These are phyloP conservation scores for Ophraella communa DNA, from an alignment of 2,888 invertebrate species.

Conservation along the genomic window DNA sequence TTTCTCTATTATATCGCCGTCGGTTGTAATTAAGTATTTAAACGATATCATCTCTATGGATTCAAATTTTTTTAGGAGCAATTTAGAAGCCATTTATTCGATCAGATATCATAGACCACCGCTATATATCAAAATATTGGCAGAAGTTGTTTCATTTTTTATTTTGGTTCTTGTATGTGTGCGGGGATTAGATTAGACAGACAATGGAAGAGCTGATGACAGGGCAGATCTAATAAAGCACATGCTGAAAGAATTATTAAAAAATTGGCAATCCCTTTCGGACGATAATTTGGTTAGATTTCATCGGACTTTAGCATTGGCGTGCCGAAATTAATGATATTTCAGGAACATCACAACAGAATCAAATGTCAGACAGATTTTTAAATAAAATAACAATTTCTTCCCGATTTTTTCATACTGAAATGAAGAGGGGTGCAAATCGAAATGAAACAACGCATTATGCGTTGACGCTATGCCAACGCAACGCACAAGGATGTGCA, in stretches of 20 bases:
- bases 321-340: neutral
- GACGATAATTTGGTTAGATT: conserved; percentile 21
- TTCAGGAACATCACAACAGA: neutral
- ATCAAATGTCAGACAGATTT: too few species aligned
- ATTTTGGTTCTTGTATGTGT: too few species aligned
- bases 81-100: conserved; percentile 44
- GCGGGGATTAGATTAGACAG: conserved; percentile 5
- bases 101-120: conserved; percentile 41
- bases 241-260: conserved; percentile 13
- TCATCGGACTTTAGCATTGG: conserved; percentile 18
- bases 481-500: too few species aligned
- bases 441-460: too few species aligned
- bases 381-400: too few species aligned
- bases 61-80: conserved; percentile 52
- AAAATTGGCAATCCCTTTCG: conserved; percentile 17
- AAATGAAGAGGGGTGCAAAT: too few species aligned
- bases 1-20: conserved; percentile 46
- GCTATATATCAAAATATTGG: conserved; percentile 23
- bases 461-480: too few species aligned
- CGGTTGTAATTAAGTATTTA: conserved; percentile 54
- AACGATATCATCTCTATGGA: conserved; percentile 53
- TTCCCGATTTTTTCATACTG: too few species aligned
- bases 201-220: conserved; percentile 16
- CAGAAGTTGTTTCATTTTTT: conserved; percentile 12
- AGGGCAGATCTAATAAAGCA: conserved; percentile 21